phyloP scores from a whole-genome alignment of 2,113 vertebrate species.

The Dendrocopos noguchii region DNA sequence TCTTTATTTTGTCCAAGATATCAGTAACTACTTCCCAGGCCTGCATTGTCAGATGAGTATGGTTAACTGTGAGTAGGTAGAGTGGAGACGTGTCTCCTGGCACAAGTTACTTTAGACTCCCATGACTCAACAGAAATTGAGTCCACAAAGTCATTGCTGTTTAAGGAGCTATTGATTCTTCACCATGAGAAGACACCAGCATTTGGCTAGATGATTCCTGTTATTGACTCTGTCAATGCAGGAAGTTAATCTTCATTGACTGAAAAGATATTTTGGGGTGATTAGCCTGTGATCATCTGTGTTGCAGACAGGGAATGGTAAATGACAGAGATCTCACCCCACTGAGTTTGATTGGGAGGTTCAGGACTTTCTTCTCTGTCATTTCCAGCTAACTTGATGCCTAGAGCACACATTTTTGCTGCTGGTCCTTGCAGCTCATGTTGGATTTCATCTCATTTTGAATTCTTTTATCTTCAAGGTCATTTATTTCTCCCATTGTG shows the following conservation, averaged over 20 bases:
- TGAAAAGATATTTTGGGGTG: background rate
- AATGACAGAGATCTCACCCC: background rate
- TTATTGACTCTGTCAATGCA: background rate
- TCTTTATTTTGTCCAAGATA: background rate
- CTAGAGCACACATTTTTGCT: background rate
- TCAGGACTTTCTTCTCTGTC: background rate
- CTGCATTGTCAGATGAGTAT: background rate
- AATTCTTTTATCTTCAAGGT: background rate
- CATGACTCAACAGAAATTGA: background rate
- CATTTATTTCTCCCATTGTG: background rate
- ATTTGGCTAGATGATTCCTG: background rate
- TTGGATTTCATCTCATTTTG: background rate
- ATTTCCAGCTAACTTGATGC: background rate
- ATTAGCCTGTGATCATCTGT: background rate
- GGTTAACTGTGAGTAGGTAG: background rate
- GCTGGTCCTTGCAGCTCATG: background rate
- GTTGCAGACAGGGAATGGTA: background rate
- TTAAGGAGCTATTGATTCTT: background rate
- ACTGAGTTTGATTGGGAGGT: background rate
- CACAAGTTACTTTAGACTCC: background rate
- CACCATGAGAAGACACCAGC: background rate
- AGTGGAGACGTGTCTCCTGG: background rate
- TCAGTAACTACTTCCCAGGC: background rate
- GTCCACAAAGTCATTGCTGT: background rate
- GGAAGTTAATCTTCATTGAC: background rate